Conservation (phyloP, 2,888 invertebrate genomes). For the Seladonia tumulorum region DNA sequence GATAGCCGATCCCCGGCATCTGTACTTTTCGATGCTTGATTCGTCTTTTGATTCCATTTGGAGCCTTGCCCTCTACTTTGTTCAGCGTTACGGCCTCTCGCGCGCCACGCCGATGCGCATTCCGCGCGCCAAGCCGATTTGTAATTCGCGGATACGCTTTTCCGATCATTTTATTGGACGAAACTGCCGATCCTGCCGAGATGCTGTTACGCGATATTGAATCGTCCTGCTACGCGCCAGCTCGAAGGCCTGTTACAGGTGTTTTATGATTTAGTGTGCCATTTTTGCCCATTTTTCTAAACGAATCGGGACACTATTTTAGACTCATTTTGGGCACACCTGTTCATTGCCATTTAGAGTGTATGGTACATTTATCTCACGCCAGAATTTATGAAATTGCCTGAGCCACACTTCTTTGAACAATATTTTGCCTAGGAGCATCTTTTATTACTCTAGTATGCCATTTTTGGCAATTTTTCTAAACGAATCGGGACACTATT, state of each 20-base stretch:
- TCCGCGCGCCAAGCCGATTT: background rate
- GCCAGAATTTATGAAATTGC: background rate
- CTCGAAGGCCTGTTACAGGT: background rate
- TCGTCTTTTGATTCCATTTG: conserved; percentile 55
- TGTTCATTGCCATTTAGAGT: too few species aligned
- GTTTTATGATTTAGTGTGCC: background rate
- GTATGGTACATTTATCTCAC: too few species aligned
- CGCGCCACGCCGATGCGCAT: background rate
- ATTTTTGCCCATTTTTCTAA: background rate
- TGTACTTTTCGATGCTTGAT: conserved; percentile 56
- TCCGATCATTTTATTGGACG: background rate
- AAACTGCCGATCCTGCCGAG: background rate
- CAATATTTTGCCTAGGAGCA: too few species aligned
- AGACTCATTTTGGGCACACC: background rate
- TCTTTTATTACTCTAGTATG: too few species aligned
- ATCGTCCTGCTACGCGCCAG: background rate
- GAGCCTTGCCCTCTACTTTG: conserved; percentile 18
- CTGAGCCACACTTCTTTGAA: too few species aligned
- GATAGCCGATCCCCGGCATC: conserved; percentile 50
- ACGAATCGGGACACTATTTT: background rate
- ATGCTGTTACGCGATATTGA: background rate
- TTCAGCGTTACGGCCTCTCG: conserved; percentile 12
- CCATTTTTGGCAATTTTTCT: background rate
- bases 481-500: background rate
- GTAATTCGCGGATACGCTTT: conserved; percentile 17